Percentiles rank a stretch among this genome's conserved stretches.
phyloP scores from a whole-genome alignment of 1,140 invertebrate genomes.

The Globodera ellingtonae region DNA sequence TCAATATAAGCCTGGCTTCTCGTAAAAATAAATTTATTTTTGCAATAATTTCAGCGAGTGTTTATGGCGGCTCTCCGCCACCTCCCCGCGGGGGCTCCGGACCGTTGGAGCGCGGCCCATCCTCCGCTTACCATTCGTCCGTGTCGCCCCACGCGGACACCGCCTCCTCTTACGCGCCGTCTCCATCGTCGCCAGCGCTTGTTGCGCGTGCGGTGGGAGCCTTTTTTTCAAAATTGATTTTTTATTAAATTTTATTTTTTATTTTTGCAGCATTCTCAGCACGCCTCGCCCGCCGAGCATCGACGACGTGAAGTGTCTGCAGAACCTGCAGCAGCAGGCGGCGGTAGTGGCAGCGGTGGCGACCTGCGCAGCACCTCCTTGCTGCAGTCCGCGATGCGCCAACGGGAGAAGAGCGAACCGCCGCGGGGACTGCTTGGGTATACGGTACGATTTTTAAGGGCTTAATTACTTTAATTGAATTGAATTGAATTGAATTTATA shows the following conservation, averaged over 20 bases:
- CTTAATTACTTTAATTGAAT: too few species aligned
- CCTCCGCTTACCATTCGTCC: constrained; percentile 52
- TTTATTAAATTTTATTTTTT: background rate
- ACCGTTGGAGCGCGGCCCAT: constrained; percentile 43
- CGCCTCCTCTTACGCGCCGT: constrained; percentile 36
- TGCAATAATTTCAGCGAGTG: background rate
- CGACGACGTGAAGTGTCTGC: background rate
- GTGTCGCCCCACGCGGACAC: constrained; percentile 46
- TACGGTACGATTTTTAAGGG: constrained; percentile 37
- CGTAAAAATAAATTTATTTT: too few species aligned
- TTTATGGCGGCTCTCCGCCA: constrained; percentile 30
- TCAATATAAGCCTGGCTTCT: too few species aligned
- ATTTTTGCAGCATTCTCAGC: constrained; percentile 27
- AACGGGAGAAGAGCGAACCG: background rate
- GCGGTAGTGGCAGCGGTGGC: background rate
- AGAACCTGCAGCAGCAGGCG: constrained; percentile 7
- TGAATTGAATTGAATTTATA: too few species aligned
- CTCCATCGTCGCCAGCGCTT: constrained; percentile 38
- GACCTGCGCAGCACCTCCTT: constrained; percentile 19
- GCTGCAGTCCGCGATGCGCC: constrained; percentile 22
- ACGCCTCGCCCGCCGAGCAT: background rate
- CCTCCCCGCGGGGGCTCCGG: constrained; percentile 15
- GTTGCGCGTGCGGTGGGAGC: background rate
- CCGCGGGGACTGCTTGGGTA: constrained; percentile 48
- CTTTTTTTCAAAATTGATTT: background rate